Percentiles rank a stretch among this genome's conserved stretches.
phyloP scores from a whole-genome alignment of 1,140 invertebrate species.

The Agrypnia vestita region DNA sequence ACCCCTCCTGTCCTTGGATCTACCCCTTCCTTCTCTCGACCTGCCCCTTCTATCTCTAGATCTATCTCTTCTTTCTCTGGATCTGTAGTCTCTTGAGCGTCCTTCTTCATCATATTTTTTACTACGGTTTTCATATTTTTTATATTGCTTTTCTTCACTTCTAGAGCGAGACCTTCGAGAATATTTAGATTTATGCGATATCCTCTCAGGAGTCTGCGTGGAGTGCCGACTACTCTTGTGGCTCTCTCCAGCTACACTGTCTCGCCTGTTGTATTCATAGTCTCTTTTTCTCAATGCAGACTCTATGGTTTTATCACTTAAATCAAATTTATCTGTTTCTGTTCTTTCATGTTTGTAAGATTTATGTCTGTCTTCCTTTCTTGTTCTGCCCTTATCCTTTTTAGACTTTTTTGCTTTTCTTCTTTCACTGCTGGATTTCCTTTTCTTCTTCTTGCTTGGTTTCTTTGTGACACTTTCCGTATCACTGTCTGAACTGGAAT shows the following conservation, averaged over 20 bases:
- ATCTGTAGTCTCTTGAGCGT: constrained; percentile 42
- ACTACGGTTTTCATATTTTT: constrained; percentile 26
- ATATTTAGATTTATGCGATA: constrained; percentile 52
- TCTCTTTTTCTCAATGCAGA: constrained; percentile 41
- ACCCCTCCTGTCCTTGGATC: constrained; percentile 46
- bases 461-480: constrained; percentile 32
- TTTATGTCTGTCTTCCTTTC: constrained; percentile 45
- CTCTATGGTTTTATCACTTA: constrained; percentile 25
- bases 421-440: constrained; percentile 50
- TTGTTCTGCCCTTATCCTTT: constrained; percentile 53
- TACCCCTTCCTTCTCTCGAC: constrained; percentile 48
- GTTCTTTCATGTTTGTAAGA: constrained; percentile 20
- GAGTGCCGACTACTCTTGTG: constrained; percentile 53
- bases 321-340: constrained; percentile 38
- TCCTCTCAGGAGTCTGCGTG: constrained; percentile 51
- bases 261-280: constrained; percentile 36
- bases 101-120: constrained; percentile 14
- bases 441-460: constrained; percentile 52
- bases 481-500: constrained; percentile 44
- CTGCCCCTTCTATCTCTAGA: constrained; percentile 55
- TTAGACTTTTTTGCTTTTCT: constrained; percentile 43
- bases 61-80: constrained; percentile 38
- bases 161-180: constrained; percentile 53
- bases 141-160: constrained; percentile 53
- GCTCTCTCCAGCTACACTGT: constrained; percentile 46